Base-by-base conservation (phyloP, 2,113 vertebrate genomes). In the Capreolus pygargus region DNA sequence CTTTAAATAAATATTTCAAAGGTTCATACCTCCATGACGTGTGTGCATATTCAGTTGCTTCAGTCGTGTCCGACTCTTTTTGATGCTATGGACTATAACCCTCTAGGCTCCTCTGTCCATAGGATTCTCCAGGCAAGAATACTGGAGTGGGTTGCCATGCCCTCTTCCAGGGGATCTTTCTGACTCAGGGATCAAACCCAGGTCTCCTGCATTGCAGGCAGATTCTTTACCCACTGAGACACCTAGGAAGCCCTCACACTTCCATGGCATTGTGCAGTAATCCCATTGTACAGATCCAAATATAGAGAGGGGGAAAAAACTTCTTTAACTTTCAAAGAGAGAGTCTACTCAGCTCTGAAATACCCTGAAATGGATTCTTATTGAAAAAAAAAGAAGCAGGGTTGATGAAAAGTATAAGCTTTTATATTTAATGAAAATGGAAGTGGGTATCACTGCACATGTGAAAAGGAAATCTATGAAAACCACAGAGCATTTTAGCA, bases 401-500 rank as follows among this genome's bases (percentile, higher is more conserved):
- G 55, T 91, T 60, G 76, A 91, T 91, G 33, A 84, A 70, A 82
- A 81, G 81, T 36, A 7, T 50, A 85, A 70, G 83, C 86, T 89
- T 94, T 95, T 85, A 70, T 95, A 47, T 67, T 1, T 52, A 82
- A 70, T 95, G 81, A 93, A 97, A 95, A 95, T 89, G 92, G 90
- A 97, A 97, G 92, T 16, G 58, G 33, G 61, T 95, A 86, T 93
- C 67, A 55, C 57, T 64, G 52, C 43, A 81, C 85, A 95, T 30
- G 61, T 74, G 93, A 96, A 97, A 93, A 96, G 96, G 89, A 97
- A 97, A 98, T 97, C 86, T 97, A 17, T 52, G 84, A 25, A 96
- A 97, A 97, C 94, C 96, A 96, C 96, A 97, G 90, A 95, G 76
- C 13, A 1, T 97, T 97, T 97, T 95, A 97, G 95, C 91, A 94